These are phyloP conservation scores for Sesamia nonagrioides DNA, from an alignment of 1,140 invertebrate species.

Conservation along the genomic window DNA sequence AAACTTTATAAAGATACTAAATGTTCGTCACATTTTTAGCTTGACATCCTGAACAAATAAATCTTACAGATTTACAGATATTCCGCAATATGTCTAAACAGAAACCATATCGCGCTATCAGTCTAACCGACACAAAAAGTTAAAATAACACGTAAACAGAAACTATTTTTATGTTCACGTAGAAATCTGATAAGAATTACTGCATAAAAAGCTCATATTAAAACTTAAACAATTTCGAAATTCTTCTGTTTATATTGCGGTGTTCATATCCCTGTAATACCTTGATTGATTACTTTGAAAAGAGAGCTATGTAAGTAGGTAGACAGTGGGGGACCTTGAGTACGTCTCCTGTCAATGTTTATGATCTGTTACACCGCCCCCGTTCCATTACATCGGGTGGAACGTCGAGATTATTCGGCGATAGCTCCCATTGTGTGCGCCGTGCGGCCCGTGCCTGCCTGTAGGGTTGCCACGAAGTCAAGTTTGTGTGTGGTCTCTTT, in stretches of 20 bases:
- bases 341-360: constrained; percentile 52
- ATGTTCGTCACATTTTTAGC: background rate
- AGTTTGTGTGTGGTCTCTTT: constrained; percentile 10
- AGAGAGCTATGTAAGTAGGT: background rate
- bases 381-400: constrained; percentile 56
- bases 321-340: constrained; percentile 35
- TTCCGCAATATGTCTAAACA: background rate
- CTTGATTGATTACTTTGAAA: constrained; percentile 39
- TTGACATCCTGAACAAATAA: background rate
- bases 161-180: constrained; percentile 12
- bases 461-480: constrained; percentile 19
- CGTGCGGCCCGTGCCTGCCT: constrained; percentile 28
- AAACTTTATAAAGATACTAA: background rate
- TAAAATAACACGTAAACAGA: background rate
- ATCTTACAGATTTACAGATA: background rate
- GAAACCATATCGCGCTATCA: background rate
- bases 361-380: constrained; percentile 54
- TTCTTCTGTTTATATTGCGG: constrained; percentile 42
- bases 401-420: constrained; percentile 54
- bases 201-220: constrained; percentile 28
- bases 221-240: constrained; percentile 40
- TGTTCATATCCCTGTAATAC: constrained; percentile 17
- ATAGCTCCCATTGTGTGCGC: constrained; percentile 62
- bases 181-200: constrained; percentile 33
- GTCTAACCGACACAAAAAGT: background rate